A percentile compares a stretch with the other conserved stretches of the same genome.
phyloP scores from a whole-genome alignment of 92 coral and sea anemone genomes.

The Paragorgia papillata region DNA sequence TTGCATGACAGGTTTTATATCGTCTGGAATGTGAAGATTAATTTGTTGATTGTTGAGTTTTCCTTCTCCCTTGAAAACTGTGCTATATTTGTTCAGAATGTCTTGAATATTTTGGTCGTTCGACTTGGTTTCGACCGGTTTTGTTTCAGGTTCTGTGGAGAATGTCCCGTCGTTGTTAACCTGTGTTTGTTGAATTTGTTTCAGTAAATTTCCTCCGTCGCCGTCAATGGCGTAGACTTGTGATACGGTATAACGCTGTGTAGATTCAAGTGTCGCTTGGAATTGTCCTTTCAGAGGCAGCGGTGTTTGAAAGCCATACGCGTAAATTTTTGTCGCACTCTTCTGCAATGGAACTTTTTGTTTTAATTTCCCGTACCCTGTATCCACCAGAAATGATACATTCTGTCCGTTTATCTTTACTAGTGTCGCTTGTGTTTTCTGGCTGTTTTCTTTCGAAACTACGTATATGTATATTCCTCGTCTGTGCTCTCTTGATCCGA shows the following conservation, averaged over 20 bases:
- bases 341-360: conserved; percentile 4
- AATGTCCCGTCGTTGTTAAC: no score
- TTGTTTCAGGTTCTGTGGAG: no score
- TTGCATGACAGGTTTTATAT: conserved; percentile 28
- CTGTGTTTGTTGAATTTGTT: conserved; percentile 31
- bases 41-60: conserved; percentile 28
- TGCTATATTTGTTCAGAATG: conserved; percentile 6
- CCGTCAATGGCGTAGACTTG: conserved; percentile 41
- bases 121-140: no score
- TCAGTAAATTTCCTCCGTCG: conserved; percentile 37
- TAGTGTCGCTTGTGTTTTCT: conserved; percentile 4
- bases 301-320: conserved; percentile 22
- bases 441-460: conserved; percentile 19
- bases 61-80: background rate
- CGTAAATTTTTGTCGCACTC: conserved; percentile 28
- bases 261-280: conserved; percentile 40
- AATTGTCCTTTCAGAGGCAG: conserved; percentile 35
- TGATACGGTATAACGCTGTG: conserved; percentile 41
- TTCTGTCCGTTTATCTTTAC: conserved; percentile 17
- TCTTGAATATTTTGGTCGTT: background rate
- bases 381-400: conserved; percentile 23
- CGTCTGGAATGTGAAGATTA: conserved; percentile 18
- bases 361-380: conserved; percentile 20
- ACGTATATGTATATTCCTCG: conserved; percentile 17
- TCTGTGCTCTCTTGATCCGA: conserved; percentile 8